phyloP scores from a whole-genome alignment of 2,797 vertebrate species.

The Naso thynnoides region DNA sequence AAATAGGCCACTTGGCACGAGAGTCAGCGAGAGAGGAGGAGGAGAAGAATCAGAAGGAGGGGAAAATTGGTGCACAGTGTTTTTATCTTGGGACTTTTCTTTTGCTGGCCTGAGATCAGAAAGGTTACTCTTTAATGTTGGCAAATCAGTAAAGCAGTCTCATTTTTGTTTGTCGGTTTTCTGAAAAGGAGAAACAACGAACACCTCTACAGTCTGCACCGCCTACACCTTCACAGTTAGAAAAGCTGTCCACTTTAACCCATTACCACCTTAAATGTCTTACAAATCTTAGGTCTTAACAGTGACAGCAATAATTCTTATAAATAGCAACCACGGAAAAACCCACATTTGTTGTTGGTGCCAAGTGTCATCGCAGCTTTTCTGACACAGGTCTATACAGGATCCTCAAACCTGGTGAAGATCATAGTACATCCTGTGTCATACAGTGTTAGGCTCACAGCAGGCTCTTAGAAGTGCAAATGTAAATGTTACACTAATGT shows the following conservation, averaged over 20 bases:
- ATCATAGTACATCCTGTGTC: neutral
- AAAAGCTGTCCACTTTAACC: slow-evolving; percentile 44
- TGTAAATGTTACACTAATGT: no score
- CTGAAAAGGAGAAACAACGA: slow-evolving; percentile 37
- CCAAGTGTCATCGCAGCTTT: slow-evolving; percentile 11
- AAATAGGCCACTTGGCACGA: slow-evolving; percentile 87
- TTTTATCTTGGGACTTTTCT: slow-evolving; percentile 84
- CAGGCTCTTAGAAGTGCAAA: no score
- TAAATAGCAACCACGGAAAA: slow-evolving; percentile 40
- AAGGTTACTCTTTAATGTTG: slow-evolving; percentile 73
- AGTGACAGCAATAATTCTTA: slow-evolving; percentile 25
- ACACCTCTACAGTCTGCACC: slow-evolving; percentile 39
- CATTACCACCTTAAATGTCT: slow-evolving; percentile 32
- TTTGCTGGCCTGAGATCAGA: slow-evolving; percentile 85
- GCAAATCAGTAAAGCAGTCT: slow-evolving; percentile 57
- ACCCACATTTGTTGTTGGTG: slow-evolving; percentile 8
- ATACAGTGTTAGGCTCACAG: neutral
- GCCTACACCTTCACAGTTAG: slow-evolving; percentile 56
- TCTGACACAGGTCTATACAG: neutral
- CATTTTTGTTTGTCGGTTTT: slow-evolving; percentile 48
- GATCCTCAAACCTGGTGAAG: slow-evolving; percentile 14
- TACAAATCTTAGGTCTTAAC: slow-evolving; percentile 40
- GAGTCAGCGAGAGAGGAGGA: slow-evolving; percentile 65
- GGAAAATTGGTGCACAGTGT: slow-evolving; percentile 81
- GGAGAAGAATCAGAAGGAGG: slow-evolving; percentile 51